phyloP scores from a whole-genome alignment of 2,888 invertebrate genomes.

The Drosophila yooni region DNA sequence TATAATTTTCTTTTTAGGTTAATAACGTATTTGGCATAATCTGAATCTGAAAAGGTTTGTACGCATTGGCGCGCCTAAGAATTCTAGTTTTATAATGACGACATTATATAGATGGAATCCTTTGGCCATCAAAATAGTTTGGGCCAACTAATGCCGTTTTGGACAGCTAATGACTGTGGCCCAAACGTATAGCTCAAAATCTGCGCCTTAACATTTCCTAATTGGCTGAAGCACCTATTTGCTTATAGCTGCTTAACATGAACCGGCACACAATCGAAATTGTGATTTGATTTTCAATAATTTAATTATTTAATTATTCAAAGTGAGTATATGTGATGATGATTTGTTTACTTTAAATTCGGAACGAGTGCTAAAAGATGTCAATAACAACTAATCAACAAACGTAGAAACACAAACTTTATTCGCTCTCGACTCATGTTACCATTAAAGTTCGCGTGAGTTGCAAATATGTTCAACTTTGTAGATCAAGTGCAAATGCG shows the following conservation, averaged over 20 bases:
- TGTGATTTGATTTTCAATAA: neutral
- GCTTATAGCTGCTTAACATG: conserved; percentile 51
- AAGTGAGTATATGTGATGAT: neutral
- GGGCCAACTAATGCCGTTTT: conserved; percentile 23
- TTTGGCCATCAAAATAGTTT: conserved; percentile 20
- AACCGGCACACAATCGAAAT: conserved; percentile 4
- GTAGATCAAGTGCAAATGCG: neutral
- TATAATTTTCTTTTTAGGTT: conserved; percentile 10
- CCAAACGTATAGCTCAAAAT: conserved; percentile 27
- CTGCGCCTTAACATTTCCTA: conserved; percentile 30
- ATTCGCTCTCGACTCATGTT: neutral
- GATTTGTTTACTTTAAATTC: neutral
- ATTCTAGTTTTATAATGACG: conserved; percentile 14
- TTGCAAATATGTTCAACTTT: neutral
- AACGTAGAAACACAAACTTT: neutral
- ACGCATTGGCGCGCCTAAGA: conserved; percentile 21
- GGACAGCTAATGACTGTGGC: conserved; percentile 33
- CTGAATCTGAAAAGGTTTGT: conserved; percentile 23
- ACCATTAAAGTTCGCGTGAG: neutral
- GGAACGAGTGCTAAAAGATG: neutral
- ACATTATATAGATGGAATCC: conserved; percentile 20
- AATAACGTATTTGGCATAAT: conserved; percentile 40
- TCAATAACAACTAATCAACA: neutral
- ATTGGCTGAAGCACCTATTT: conserved; percentile 32
- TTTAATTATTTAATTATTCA: conserved; percentile 11